A percentile compares a stretch with the other conserved stretches of the same genome.
phyloP scores from a whole-genome alignment of 2,113 vertebrate species.

The Solea solea region DNA sequence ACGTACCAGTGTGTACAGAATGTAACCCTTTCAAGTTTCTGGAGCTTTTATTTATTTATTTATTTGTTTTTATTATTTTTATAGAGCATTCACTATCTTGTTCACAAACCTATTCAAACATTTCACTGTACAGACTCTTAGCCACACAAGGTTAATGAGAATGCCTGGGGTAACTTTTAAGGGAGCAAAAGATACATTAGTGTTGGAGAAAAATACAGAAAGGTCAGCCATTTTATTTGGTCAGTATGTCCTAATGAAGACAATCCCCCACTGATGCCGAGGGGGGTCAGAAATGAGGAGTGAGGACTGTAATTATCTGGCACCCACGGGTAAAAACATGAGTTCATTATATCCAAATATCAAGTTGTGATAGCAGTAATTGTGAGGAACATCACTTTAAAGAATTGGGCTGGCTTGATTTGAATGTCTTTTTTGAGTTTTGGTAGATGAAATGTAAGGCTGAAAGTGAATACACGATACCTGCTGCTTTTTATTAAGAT shows the following conservation, averaged over 20 bases:
- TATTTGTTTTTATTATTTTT: too few species aligned
- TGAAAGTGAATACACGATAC: background rate
- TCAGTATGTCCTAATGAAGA: conserved; percentile 79
- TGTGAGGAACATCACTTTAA: conserved; percentile 21
- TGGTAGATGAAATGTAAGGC: background rate
- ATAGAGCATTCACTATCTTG: too few species aligned
- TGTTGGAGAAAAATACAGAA: conserved; percentile 53
- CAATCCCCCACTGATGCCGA: conserved; percentile 54
- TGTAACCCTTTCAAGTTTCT: too few species aligned
- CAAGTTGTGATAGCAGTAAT: conserved; percentile 37
- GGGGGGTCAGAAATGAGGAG: conserved; percentile 39
- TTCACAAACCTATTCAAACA: background rate
- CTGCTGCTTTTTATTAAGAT: too few species aligned
- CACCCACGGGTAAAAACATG: conserved; percentile 53
- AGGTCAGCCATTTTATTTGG: conserved; percentile 74
- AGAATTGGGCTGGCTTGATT: conserved; percentile 18
- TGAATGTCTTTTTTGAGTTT: conserved; percentile 12
- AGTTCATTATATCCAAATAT: conserved; percentile 69
- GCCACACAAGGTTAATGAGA: conserved; percentile 44
- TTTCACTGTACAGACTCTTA: background rate
- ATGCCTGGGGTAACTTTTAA: conserved; percentile 22
- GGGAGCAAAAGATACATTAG: conserved; percentile 2
- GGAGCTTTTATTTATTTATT: too few species aligned
- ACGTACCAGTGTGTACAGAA: too few species aligned
- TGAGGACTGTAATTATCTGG: conserved; percentile 68